Evolutionary conservation across 2,113 vertebrate species (phyloP).

Genomic region (Actenoides hombroni): DNA sequence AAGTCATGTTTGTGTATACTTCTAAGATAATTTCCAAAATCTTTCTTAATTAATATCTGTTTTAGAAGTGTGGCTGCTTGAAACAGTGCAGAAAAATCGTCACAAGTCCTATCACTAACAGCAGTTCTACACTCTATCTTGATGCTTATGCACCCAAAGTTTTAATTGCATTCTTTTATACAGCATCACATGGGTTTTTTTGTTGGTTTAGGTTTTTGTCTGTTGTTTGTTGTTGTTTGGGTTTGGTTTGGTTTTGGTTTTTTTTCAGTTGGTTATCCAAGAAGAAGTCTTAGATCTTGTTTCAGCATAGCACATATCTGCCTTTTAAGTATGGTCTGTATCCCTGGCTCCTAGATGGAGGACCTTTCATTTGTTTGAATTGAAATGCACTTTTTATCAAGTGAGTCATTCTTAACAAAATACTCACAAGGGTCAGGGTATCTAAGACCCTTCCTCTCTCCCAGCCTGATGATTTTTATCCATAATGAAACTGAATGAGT

Average conservation of each 20-base stretch:
- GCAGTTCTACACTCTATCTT: neutral
- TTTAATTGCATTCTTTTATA: neutral
- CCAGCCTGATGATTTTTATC: neutral
- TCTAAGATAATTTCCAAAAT: neutral
- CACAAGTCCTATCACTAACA: neutral
- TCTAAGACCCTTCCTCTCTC: neutral
- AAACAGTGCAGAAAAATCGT: neutral
- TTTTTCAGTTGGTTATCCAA: neutral
- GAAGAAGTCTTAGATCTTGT: neutral
- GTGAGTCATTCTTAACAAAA: neutral
- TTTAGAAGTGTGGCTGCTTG: neutral
- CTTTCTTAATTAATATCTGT: neutral
- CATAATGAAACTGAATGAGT: neutral
- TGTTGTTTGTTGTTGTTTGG: neutral
- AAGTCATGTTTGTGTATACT: neutral
- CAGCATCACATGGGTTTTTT: neutral
- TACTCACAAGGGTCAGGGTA: neutral
- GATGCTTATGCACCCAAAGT: neutral
- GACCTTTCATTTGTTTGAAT: neutral
- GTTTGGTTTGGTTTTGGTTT: neutral
- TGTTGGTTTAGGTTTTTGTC: neutral
- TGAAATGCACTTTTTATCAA: neutral
- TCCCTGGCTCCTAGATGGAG: neutral
- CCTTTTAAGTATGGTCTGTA: neutral
- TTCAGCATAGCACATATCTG: neutral